Evolutionary conservation across 2,797 vertebrate genomes (phyloP), one percentile per base, ranked within the genome.

Genomic region (Megaceryle alcyon): DNA sequence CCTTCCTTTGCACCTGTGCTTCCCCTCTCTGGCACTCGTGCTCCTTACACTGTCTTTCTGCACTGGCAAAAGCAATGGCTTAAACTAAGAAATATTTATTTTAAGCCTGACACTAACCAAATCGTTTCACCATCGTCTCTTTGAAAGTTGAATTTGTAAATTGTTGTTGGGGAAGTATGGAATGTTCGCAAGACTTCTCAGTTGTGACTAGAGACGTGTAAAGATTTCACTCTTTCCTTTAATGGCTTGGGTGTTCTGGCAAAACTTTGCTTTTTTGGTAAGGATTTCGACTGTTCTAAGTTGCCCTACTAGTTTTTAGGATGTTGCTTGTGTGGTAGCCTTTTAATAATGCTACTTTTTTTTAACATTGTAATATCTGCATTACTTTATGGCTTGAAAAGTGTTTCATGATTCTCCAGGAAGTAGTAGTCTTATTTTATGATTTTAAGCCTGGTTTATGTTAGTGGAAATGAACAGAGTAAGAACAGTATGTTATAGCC

Each of bases 271-370:
- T 85, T 37, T 37, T 87, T 60, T 85, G 16, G 9, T 66, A 23
- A 68, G 14, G n/a, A 44, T 87, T 89, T 83, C 48, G 46, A 0
- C 49, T 1, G 0, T 51, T 88, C 13, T 14, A 0, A 9, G 6
- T 63, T 84, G 29, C 14, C 35, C 5, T 77, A 0, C 21, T 84
- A 84, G 13, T 13, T 43, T 87, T 87, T 80, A 75, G 57, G 10
- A 35, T n/a, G 6, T 76, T 25, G 44, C 17, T 35, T 53, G 8
- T n/a, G 9, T 57, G 60, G 19, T 33, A 33, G 33, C 25, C 20
- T 82, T 92, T 82, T 46, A 60, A 11, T 80, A 64, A 49, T 11
- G 22, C 29, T 41, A 0, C 63, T 31, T 81, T 88, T 33, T 64
- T 64, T 37, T 25, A 10, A 29, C 23, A 13, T 21, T 51, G 12